Evolutionary conservation across 2,113 vertebrate species (phyloP).

Genomic region (Danionella cerebrum): DNA sequence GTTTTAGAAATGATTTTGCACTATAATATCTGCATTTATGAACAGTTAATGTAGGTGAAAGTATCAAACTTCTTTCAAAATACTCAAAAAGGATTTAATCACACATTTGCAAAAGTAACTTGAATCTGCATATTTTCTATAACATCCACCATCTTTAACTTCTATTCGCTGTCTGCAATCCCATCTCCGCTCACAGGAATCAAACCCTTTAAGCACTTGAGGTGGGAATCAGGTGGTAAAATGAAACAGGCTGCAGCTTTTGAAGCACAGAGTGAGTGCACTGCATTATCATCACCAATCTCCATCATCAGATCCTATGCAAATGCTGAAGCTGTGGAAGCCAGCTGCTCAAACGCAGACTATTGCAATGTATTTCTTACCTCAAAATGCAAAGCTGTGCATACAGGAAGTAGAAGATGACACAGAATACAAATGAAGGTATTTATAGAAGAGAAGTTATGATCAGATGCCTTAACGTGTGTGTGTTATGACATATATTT

Average conservation of each 20-base stretch:
- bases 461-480: no score
- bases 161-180: not conserved
- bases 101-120: not conserved
- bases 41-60: no score
- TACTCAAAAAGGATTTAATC: no score
- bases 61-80: no score
- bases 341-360: not conserved
- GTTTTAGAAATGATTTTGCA: no score
- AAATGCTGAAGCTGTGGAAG: conserved; percentile 29
- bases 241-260: not conserved
- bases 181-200: not conserved
- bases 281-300: conserved; percentile 31
- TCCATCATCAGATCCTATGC: conserved; percentile 32
- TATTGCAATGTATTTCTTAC: conserved; percentile 37
- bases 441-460: no score
- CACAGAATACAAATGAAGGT: not conserved
- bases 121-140: not conserved
- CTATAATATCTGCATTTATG: no score
- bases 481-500: no score
- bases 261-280: not conserved
- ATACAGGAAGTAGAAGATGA: not conserved
- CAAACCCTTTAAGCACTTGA: not conserved
- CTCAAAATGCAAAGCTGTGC: not conserved
- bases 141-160: not conserved
- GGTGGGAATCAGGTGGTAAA: not conserved